Conservation (phyloP, 2,113 vertebrate genomes). For the Pandion haliaetus region DNA sequence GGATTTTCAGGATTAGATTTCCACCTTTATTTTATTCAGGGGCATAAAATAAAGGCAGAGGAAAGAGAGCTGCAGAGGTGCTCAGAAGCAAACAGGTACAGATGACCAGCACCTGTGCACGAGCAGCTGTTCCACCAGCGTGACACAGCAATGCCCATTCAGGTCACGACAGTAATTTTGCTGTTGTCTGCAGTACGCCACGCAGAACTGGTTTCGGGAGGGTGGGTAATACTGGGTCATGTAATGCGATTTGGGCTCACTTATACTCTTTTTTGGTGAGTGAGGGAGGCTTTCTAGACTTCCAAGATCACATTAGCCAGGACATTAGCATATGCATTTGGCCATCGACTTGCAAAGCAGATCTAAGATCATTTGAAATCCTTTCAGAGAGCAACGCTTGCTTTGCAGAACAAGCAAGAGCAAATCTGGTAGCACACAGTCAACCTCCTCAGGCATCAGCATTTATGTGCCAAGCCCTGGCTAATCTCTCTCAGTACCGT, state of each 20-base stretch:
- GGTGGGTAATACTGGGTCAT: neutral
- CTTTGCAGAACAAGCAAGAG: neutral
- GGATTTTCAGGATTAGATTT: neutral
- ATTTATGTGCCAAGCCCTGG: neutral
- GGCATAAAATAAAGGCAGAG: neutral
- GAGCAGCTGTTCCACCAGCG: fast-evolving
- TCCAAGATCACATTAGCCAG: neutral
- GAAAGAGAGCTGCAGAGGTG: neutral
- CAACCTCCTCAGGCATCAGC: neutral
- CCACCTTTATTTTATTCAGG: neutral
- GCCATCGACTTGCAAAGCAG: neutral
- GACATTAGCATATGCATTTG: neutral
- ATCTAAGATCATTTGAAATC: neutral
- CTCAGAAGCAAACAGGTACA: neutral
- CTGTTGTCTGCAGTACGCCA: neutral
- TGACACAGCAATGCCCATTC: neutral
- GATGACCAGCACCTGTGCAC: neutral
- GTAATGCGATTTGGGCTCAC: neutral
- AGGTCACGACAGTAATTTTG: neutral
- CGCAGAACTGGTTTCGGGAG: neutral
- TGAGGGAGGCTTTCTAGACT: neutral
- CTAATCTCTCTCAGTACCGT: neutral
- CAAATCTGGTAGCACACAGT: neutral
- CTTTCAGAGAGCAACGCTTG: neutral
- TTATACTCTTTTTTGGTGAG: neutral